phyloP scores from a whole-genome alignment of 92 coral and sea anemone genomes.

The Actinostola sp. region DNA sequence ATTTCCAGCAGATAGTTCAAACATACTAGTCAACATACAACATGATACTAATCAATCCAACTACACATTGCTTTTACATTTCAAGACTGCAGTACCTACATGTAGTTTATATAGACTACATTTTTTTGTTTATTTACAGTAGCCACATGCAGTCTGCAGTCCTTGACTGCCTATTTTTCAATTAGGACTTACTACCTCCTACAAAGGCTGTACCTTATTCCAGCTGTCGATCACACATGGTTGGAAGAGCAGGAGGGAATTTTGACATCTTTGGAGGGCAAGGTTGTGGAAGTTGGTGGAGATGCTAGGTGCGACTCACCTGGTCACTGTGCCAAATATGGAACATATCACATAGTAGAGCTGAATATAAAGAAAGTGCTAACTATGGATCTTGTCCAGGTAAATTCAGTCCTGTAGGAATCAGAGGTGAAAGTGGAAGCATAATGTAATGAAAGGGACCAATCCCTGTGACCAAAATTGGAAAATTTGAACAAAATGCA shows the following conservation, averaged over 20 bases:
- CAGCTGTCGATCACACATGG: slow-evolving; percentile 42
- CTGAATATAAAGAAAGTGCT: slow-evolving; percentile 34
- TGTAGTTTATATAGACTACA: too few relatives aligned
- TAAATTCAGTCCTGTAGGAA: neutral
- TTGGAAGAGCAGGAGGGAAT: slow-evolving; percentile 35
- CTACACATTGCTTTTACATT: too few relatives aligned
- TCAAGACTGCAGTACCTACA: too few relatives aligned
- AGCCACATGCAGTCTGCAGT: too few relatives aligned
- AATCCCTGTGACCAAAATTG: neutral
- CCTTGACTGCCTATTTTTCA: slow-evolving; percentile 35
- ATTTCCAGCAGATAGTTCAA: too few relatives aligned
- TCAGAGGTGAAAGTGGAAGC: neutral
- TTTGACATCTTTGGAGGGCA: slow-evolving; percentile 33
- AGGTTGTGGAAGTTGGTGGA: slow-evolving; percentile 41
- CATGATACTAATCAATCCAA: too few relatives aligned
- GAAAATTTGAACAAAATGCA: neutral
- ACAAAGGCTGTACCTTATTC: slow-evolving; percentile 41
- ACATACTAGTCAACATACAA: too few relatives aligned
- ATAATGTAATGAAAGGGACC: neutral
- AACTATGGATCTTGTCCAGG: slow-evolving; percentile 53
- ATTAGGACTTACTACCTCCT: slow-evolving; percentile 30
- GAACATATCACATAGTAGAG: slow-evolving; percentile 45
- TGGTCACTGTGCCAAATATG: slow-evolving; percentile 43
- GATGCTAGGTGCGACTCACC: slow-evolving; percentile 58
- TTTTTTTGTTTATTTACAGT: too few relatives aligned